Conservation (phyloP, 2,888 invertebrate species). For the Trimorus sp. region DNA sequence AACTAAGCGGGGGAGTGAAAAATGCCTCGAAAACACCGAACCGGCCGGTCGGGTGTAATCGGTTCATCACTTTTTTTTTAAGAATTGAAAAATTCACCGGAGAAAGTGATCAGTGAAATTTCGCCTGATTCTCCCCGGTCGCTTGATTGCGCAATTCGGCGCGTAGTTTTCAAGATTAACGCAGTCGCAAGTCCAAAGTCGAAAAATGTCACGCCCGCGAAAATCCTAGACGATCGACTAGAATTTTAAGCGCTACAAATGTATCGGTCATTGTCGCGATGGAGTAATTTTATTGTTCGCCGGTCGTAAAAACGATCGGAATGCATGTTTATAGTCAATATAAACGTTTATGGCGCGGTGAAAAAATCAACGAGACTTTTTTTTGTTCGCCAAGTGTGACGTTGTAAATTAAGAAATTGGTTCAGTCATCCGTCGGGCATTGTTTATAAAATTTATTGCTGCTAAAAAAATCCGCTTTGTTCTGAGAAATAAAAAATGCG, state of each 20-base stretch:
- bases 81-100: conserved; percentile 52
- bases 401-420: too few relatives aligned
- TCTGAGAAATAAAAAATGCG: too few relatives aligned
- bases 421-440: too few relatives aligned
- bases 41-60: conserved; percentile 18
- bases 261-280: conserved; percentile 13
- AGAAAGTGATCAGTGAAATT: conserved; percentile 65
- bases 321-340: conserved; percentile 47
- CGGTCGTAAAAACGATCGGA: conserved; percentile 39
- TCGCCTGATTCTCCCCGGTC: conserved; percentile 31
- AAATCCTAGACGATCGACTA: conserved; percentile 26
- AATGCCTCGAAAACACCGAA: neutral
- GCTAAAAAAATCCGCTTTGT: too few relatives aligned
- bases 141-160: conserved; percentile 53
- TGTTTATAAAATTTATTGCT: too few relatives aligned
- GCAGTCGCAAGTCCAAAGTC: conserved; percentile 15
- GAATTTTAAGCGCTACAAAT: conserved; percentile 8
- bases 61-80: conserved; percentile 58
- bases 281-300: conserved; percentile 44
- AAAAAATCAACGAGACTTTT: neutral
- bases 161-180: conserved; percentile 56
- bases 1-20: too few relatives aligned
- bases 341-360: conserved; percentile 28
- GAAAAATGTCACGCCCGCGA: conserved; percentile 18
- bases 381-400: neutral